Evolutionary conservation across 2,113 vertebrate species (phyloP), one percentile per base, ranked within the genome.

Genomic region (Lontra canadensis): DNA sequence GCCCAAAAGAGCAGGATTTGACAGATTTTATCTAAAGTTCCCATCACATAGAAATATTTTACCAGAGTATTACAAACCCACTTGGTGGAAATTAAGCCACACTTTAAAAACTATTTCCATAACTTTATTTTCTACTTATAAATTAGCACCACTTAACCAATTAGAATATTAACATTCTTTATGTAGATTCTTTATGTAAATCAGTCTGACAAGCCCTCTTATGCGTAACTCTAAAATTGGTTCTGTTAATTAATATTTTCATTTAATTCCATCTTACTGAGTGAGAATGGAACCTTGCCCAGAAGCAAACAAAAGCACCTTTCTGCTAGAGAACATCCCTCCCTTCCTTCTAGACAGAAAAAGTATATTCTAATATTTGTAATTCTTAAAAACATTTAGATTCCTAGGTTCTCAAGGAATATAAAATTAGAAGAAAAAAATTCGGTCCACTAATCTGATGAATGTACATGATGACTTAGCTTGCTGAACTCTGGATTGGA

Each of bases 191-290:
- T 93, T 59, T 88, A 36, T 78, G 34, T 71, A 71, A 31, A 12
- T 90, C 17, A 69, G 34, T 69, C 18, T 92, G 88, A 80, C 23
- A 95, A 88, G 25, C 4, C 21, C n/a, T 44, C 31, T 94, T 87
- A 82, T 34, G 11, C 0, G 21, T n/a, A 81, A 71, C 36, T 81
- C 11, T 80, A 73, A 91, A 94, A 36, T 80, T 80, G 42, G 31
- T 90, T 76, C 17, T 81, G 42, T 52, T 82, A 86, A 82, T 31
- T 93, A 61, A 63, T 61, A 92, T 94, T 89, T 97, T 96, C 42
- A 52, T 47, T 93, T 96, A 93, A 91, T 79, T 97, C 12, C 69
- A 21, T 90, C 65, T 91, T 92, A 87, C 61, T 95, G 18, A 97
- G 69, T 87, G 20, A 94, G 42, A 95, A 85, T 85, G 71, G 55